Evolutionary conservation across 2,797 vertebrate species (phyloP), one percentile per base, ranked within the genome.

Genomic region (Gila robusta): DNA sequence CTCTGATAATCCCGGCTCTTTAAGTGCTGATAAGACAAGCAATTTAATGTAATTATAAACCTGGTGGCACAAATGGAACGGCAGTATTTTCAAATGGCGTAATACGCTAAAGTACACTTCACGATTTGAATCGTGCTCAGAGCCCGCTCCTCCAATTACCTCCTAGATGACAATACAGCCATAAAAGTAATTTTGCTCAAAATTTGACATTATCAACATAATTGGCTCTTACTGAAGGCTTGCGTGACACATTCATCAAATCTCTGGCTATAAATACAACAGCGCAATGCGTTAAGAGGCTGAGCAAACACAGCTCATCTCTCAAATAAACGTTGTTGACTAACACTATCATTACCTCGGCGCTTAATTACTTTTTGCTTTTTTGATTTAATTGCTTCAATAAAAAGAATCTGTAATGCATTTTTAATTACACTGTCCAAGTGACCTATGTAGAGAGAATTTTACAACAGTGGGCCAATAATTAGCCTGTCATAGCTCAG

Each of bases 331-430:
- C 89, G 92, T 94, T 98, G 96, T 98, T 98, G 98, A 99, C 98
- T 97, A 99, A 98, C 97, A 97, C 97, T 97, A 97, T 98, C 98
- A 99, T 98, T 98, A 98, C 96, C 95, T 96, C 95, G 83, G 94
- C 94, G 95, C 96, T 97, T 98, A 98, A 97, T 99, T 97, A 95
- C 96, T 94, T 98, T 96, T 96, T 91, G 94, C 96, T 97, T 98
- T 90, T 99, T 98, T 97, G 97, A 96, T 98, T 98, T 98, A 98
- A 99, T 99, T 97, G 97, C 98, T 95, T 97, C 97, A 97, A 98
- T 98, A 98, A 98, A 98, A 97, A 96, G 97, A 96, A 96, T 97
- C 96, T 97, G 98, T 98, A 98, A 98, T 96, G 96, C 96, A 97
- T 97, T 98, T 98, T 98, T 98, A 98, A 99, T 99, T 99, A 98